Evolutionary conservation across 2,797 vertebrate species (phyloP).

Genomic region (Lithobates sylvaticus): DNA sequence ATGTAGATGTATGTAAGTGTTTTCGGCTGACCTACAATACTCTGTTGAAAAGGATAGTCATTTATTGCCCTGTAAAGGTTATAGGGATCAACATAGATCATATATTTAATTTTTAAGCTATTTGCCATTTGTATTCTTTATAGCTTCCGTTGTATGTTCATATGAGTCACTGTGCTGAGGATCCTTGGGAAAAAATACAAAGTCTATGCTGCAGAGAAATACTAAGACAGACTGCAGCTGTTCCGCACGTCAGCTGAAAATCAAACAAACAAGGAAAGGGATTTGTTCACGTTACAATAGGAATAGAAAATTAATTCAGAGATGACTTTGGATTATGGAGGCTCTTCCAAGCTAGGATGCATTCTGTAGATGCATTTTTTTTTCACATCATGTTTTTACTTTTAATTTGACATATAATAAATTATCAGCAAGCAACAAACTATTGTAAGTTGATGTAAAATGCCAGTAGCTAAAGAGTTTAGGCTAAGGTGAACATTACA

Average conservation of each 20-base stretch:
- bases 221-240: conserved; percentile 56
- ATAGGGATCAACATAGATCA: conserved; percentile 32
- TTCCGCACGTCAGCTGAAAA: conserved; percentile 57
- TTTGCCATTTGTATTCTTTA: conserved; percentile 44
- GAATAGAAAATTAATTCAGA: conserved; percentile 62
- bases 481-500: conserved; percentile 41
- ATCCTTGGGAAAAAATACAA: conserved; percentile 33
- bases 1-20: background rate
- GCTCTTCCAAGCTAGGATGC: conserved; percentile 47
- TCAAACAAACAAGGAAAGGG: conserved; percentile 60
- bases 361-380: conserved; percentile 50
- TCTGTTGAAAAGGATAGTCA: background rate
- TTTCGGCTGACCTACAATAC: background rate
- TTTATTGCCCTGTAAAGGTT: conserved; percentile 23
- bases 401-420: conserved; percentile 41
- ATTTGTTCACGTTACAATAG: conserved; percentile 63
- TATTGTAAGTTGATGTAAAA: conserved; percentile 24
- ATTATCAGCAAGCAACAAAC: conserved; percentile 20
- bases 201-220: conserved; percentile 37
- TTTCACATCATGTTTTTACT: conserved; percentile 49
- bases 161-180: conserved; percentile 41
- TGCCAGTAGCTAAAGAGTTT: conserved; percentile 27
- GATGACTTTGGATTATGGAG: conserved; percentile 61
- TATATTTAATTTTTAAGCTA: conserved; percentile 42
- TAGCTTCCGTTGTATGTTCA: background rate